These are phyloP conservation scores for Ametastegia equiseti DNA, from an alignment of 2,888 invertebrate species.

Conservation along the genomic window DNA sequence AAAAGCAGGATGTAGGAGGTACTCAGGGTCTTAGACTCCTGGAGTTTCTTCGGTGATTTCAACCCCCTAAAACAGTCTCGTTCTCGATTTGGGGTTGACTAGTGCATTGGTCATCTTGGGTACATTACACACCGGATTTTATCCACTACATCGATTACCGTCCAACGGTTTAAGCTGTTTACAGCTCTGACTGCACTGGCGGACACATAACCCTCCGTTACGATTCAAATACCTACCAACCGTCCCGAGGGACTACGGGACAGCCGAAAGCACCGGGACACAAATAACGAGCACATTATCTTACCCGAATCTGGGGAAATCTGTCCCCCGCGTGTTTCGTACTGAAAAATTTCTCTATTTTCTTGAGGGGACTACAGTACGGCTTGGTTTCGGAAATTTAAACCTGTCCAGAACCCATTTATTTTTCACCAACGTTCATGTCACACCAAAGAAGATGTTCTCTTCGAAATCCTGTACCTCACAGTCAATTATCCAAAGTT, in stretches of 20 bases:
- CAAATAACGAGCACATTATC: neutral
- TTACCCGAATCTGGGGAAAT: neutral
- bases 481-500: too few species aligned
- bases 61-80: too few species aligned
- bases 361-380: too few species aligned
- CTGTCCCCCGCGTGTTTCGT: neutral
- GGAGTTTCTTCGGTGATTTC: too few species aligned
- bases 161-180: slow-evolving; percentile 11
- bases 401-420: too few species aligned
- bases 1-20: neutral
- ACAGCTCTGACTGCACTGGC: slow-evolving; percentile 1
- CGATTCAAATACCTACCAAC: neutral
- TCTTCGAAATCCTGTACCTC: too few species aligned
- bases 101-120: neutral
- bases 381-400: too few species aligned
- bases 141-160: neutral
- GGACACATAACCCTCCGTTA: neutral
- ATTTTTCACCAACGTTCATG: too few species aligned
- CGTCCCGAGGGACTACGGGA: neutral
- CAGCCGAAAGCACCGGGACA: neutral
- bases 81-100: neutral
- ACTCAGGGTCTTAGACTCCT: neutral
- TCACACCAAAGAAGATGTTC: too few species aligned
- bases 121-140: neutral
- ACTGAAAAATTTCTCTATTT: neutral